Evolutionary conservation across 2,113 vertebrate species (phyloP), one percentile per base, ranked within the genome.

Genomic region (Agelaius tricolor): DNA sequence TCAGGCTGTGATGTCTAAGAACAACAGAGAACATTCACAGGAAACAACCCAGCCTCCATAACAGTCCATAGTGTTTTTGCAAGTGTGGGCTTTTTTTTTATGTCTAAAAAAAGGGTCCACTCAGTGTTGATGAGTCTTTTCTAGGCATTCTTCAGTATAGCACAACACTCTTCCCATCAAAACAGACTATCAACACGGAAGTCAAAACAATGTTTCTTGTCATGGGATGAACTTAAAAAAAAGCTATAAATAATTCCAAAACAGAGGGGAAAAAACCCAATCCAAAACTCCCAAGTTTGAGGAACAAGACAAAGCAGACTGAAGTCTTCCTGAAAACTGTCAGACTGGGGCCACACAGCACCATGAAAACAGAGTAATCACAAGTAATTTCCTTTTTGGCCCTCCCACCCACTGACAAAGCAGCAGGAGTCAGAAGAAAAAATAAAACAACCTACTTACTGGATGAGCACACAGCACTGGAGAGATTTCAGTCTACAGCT

Each of bases 301-400:
- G 31, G 21, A 86, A 83, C 4, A 13, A 85, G 85, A 85, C 49
- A 95, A 95, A 95, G 74, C 73, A 87, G 91, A 94, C 46, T 68
- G 49, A 95, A 94, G 66, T 83, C 85, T 77, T 93, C 92, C 84
- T 69, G 88, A 83, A 69, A 46, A 66, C 84, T 73, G 72, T 96
- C 85, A 94, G 76, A 86, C 0, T 66, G 73, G 74, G 92, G 78
- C 94, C 96, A 96, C 87, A 91, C 51, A 93, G 90, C 6, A 0
- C 83, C 91, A 84, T 39, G 79, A 97, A 97, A 97, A 97, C 55
- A 94, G 92, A 63, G 52, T 94, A 96, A 97, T 97, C 93, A 97
- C 82, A 96, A 98, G 89, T 87, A 93, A 98, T 98, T 98, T 98
- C 95, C 96, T 97, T 94, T 94, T 91, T 95, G 94, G 93, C 92